Percentiles rank a stretch among this genome's conserved stretches.
phyloP scores from a whole-genome alignment of 64 coral and sea anemone species.

The Actinia equina region DNA sequence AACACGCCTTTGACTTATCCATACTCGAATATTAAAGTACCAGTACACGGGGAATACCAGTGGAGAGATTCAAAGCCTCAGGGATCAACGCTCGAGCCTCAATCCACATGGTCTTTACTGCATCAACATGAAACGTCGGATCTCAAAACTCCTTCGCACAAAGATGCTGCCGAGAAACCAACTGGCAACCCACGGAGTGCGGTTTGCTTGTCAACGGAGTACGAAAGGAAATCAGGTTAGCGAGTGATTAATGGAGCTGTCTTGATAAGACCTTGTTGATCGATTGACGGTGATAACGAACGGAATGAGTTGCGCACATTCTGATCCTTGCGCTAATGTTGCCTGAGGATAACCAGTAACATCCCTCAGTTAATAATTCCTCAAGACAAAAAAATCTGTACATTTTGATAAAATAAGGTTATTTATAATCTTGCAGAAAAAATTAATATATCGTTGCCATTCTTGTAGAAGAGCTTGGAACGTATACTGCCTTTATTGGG shows the following conservation, averaged over 20 bases:
- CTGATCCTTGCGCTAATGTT: not conserved
- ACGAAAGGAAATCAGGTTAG: constrained; percentile 10
- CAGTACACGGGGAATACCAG: not conserved
- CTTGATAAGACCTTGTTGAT: constrained; percentile 6
- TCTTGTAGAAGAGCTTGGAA: too few relatives aligned
- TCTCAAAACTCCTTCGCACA: not conserved
- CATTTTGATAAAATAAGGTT: not conserved
- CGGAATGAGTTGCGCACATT: not conserved
- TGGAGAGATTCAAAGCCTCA: not conserved
- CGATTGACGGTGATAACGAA: not conserved
- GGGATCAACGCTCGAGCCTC: not conserved
- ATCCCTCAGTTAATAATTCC: too few relatives aligned
- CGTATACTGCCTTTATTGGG: too few relatives aligned
- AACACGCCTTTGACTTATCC: not conserved
- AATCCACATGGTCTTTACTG: not conserved
- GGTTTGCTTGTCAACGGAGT: not conserved
- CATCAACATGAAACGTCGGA: not conserved
- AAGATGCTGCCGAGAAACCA: not conserved
- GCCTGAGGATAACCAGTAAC: too few relatives aligned
- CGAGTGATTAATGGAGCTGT: constrained; percentile 13
- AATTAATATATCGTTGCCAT: too few relatives aligned
- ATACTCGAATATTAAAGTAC: not conserved
- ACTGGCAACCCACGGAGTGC: not conserved
- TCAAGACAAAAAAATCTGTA: not conserved
- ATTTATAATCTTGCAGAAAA: too few relatives aligned